Evolutionary conservation across 53 echinoderm and acorn worm species (phyloP).

Genomic region (Crossaster papposus): DNA sequence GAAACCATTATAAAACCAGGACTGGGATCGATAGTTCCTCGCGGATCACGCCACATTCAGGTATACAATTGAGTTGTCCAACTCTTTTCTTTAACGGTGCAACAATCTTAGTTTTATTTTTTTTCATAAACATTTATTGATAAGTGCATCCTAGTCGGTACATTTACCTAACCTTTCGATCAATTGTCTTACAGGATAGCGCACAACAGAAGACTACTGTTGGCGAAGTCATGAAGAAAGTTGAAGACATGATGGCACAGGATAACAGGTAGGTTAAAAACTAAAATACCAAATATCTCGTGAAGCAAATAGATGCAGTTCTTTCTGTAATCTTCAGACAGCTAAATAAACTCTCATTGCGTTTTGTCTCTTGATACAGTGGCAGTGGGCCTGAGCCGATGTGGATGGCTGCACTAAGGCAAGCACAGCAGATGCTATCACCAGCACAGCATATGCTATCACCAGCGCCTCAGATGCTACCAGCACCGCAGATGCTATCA

Average conservation of each 20-base stretch:
- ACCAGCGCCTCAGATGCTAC: too few species aligned
- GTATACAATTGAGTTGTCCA: too few species aligned
- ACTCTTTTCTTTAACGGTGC: too few species aligned
- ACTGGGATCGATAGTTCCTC: too few species aligned
- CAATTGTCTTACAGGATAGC: background rate
- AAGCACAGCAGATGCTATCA: background rate
- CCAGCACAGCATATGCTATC: too few species aligned
- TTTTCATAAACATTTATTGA: too few species aligned
- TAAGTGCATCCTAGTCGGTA: too few species aligned
- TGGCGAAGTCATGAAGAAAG: conserved; percentile 12
- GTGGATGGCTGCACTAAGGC: background rate
- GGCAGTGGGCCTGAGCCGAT: background rate
- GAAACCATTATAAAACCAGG: background rate
- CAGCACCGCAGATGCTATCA: too few species aligned
- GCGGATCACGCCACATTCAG: too few species aligned
- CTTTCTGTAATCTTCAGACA: background rate
- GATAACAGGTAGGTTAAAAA: background rate
- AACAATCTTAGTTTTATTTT: too few species aligned
- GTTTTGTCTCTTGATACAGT: background rate
- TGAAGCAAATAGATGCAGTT: background rate
- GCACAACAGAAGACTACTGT: background rate
- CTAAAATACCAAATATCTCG: background rate
- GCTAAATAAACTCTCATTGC: background rate
- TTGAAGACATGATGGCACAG: conserved; percentile 19
- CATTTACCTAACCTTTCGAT: too few species aligned